Base-by-base conservation (phyloP, 1,140 invertebrate species). In the Listronotus bonariensis region DNA sequence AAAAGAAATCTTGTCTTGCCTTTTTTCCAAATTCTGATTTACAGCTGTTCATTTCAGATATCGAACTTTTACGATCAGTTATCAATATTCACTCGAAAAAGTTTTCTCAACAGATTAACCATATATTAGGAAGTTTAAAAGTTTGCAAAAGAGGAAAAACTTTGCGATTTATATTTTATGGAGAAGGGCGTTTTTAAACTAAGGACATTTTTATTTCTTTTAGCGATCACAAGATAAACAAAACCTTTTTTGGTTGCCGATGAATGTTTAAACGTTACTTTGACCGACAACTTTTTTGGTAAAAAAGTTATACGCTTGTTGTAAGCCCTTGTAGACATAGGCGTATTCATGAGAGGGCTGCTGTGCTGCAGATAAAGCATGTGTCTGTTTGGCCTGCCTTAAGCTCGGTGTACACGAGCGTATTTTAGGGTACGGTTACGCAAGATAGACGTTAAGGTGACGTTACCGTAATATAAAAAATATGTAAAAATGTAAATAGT, bases 21-120 rank as follows among this genome's bases (percentile, higher is more conserved):
- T 48, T 20, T 48, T 15, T 46, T 18, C 14, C 8, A 40, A 36
- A 53, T 38, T 36, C 12, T 40, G 36, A 38, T 53, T 26, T 41
- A 60, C 15, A 60, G 60, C 52, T 56, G 61, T 64, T 64, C 61
- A 64, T 64, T 65, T 65, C 63, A 57, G 41, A 41, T 32, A 65
- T 49, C 32, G 43, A 65, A 65, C 55, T 65, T 65, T 58, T 45
- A 59, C 63, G 55, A 65, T 59, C 63, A 59, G 49, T 65, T 65
- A 65, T 59, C 63, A 58, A 65, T 65, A 65, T 59, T 65, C 63
- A 65, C 36, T 62, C 58, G 43, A 56, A 62, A 67, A 67, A 57
- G 36, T 67, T 55, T 56, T 34, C 38, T 54, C 51, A 67, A 61
- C 57, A 67, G 55, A 61, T 67, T 55, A 59, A 67, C 65, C 51